Conservation (phyloP, 2,797 vertebrate genomes). For the Esox masquinongy region DNA sequence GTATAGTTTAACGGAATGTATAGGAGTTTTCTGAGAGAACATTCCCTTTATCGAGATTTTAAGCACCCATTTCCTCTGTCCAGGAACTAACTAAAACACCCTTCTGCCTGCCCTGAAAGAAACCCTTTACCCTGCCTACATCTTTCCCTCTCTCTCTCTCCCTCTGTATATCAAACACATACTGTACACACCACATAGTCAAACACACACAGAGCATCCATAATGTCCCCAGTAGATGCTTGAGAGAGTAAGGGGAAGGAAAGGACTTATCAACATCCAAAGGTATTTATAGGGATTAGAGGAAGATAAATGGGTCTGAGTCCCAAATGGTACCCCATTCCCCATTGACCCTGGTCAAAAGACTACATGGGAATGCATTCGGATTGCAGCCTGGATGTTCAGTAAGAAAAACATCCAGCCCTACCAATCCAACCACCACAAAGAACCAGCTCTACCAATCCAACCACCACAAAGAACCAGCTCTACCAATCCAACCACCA, state of each 20-base stretch:
- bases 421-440: no score
- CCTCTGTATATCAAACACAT: no score
- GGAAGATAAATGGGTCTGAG: not conserved
- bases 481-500: no score
- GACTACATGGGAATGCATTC: not conserved
- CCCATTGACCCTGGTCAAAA: not conserved
- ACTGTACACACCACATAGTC: no score
- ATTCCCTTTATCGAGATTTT: not conserved
- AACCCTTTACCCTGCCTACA: constrained; percentile 15
- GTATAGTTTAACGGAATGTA: not conserved
- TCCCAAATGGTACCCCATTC: not conserved
- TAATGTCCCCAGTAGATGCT: not conserved
- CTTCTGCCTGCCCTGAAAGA: constrained; percentile 14
- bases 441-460: no score
- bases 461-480: no score
- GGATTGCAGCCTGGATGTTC: not conserved
- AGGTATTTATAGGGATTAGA: constrained; percentile 3
- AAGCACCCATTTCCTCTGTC: not conserved
- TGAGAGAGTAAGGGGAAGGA: not conserved
- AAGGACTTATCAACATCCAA: not conserved
- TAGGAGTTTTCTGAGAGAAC: not conserved
- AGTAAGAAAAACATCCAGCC: not conserved
- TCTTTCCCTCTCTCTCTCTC: not conserved
- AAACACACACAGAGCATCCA: not conserved
- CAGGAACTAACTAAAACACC: constrained; percentile 1